Conservation (phyloP, 2,888 invertebrate species). For the Melanostoma mellinum region DNA sequence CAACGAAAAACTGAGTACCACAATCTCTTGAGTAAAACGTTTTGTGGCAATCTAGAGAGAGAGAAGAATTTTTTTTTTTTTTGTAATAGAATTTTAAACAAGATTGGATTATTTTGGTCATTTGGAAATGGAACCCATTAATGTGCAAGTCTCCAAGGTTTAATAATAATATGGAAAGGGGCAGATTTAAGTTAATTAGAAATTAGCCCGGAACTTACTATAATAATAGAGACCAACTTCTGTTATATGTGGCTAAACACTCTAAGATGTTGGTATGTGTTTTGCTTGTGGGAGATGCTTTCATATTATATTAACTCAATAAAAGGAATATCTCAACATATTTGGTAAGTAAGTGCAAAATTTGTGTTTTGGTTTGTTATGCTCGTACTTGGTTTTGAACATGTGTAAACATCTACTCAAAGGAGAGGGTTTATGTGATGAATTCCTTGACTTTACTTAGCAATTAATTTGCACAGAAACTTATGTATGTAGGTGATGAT, state of each 20-base stretch:
- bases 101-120: conserved; percentile 32
- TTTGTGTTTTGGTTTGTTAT: no score
- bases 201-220: conserved; percentile 34
- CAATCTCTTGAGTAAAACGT: conserved; percentile 51
- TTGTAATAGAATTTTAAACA: conserved; percentile 51
- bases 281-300: no score
- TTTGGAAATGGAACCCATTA: conserved; percentile 37
- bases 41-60: conserved; percentile 27
- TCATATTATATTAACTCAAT: no score
- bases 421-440: no score
- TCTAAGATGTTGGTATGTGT: no score
- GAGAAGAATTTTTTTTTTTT: conserved; percentile 20
- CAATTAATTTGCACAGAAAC: no score
- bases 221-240: conserved; percentile 17
- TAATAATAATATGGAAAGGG: conserved; percentile 22
- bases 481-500: no score
- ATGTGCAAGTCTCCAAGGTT: conserved; percentile 43
- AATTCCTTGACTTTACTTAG: no score
- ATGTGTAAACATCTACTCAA: no score
- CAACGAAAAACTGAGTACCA: not conserved
- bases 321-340: no score
- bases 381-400: no score
- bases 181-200: conserved; percentile 56
- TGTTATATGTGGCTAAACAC: conserved; percentile 5
- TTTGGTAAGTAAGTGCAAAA: no score